Conservation (phyloP, 2,113 vertebrate genomes). For the Hydrolagus affinis region DNA sequence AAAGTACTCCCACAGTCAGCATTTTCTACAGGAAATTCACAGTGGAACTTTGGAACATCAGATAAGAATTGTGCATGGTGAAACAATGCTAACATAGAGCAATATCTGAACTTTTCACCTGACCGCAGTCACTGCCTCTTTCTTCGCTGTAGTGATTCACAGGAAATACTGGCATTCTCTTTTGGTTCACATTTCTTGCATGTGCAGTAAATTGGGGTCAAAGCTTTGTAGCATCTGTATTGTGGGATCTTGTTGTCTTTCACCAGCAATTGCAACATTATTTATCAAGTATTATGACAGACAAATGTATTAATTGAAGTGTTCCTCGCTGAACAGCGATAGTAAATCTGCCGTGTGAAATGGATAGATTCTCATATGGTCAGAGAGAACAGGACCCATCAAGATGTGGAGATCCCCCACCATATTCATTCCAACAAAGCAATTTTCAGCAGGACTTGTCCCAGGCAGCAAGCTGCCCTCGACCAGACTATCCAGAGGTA, state of each 20-base stretch:
- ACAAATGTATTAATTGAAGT: neutral
- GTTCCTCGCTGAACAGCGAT: neutral
- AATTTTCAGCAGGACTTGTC: too few species aligned
- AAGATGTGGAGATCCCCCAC: neutral
- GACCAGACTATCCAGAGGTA: too few species aligned
- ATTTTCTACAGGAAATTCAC: neutral
- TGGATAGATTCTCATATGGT: neutral
- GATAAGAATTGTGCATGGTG: neutral
- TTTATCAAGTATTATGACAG: neutral
- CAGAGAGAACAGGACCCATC: neutral
- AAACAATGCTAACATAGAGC: neutral
- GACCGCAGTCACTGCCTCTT: neutral
- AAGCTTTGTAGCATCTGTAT: neutral
- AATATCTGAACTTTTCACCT: neutral
- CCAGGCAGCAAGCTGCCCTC: too few species aligned
- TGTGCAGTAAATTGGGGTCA: neutral
- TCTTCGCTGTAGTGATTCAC: neutral
- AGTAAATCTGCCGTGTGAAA: neutral
- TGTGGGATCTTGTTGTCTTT: neutral
- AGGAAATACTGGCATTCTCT: neutral
- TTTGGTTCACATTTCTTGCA: neutral
- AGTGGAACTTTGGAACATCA: neutral
- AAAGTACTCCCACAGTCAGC: neutral
- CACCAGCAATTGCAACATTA: neutral
- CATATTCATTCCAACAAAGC: neutral